A percentile compares a stretch with the other conserved stretches of the same genome.
Conservation (phyloP, 2,888 invertebrate species). For the Sarcophaga carnaria region DNA sequence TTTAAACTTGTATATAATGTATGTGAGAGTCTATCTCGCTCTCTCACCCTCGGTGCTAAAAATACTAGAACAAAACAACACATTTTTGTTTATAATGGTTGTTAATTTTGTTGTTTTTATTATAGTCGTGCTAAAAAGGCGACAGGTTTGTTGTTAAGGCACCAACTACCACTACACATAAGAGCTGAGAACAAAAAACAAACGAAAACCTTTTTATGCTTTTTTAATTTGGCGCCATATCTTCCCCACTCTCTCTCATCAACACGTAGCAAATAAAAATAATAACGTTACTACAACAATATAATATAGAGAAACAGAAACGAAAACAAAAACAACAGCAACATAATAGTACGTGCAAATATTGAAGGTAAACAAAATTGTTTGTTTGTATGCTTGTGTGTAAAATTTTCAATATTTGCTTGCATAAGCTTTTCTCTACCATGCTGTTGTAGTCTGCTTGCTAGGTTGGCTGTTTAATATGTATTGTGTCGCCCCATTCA, state of each 20-base stretch:
- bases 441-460: too few species aligned
- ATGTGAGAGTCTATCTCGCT: too few species aligned
- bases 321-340: background rate
- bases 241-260: background rate
- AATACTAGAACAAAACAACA: too few species aligned
- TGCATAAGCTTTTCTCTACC: too few species aligned
- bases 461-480: background rate
- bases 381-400: too few species aligned
- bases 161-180: background rate
- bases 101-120: background rate
- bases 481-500: background rate
- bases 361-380: background rate
- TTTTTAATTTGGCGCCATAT: constrained; percentile 61
- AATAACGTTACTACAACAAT: constrained; percentile 7
- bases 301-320: background rate
- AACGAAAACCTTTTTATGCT: background rate
- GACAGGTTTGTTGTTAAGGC: constrained; percentile 58
- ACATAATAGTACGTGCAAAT: constrained; percentile 22
- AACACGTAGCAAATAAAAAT: constrained; percentile 43
- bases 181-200: background rate
- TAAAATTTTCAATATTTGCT: too few species aligned
- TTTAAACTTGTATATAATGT: too few species aligned
- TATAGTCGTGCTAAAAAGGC: constrained; percentile 26
- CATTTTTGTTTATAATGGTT: too few species aligned
- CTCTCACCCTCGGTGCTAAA: too few species aligned